These are phyloP conservation scores for Cottus gobio DNA, from an alignment of 2,113 vertebrate species.

Conservation along the genomic window DNA sequence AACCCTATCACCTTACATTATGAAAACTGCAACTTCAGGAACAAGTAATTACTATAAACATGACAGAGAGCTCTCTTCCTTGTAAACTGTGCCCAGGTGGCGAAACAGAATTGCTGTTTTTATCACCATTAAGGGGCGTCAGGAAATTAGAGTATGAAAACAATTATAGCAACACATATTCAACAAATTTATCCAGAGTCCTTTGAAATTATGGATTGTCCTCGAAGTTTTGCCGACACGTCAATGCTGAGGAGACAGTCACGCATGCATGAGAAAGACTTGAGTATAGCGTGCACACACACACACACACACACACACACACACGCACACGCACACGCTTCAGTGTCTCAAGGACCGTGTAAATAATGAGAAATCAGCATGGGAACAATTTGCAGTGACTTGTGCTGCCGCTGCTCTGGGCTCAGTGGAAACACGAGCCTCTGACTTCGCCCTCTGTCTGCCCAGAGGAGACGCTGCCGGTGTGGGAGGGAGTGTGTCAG, in stretches of 20 bases:
- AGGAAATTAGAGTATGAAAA: constrained; percentile 23
- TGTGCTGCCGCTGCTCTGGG: constrained; percentile 28
- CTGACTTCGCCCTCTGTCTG: constrained; percentile 35
- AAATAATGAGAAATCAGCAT: constrained; percentile 51
- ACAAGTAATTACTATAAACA: constrained; percentile 20
- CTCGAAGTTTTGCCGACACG: constrained; percentile 2
- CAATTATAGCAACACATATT: constrained; percentile 3
- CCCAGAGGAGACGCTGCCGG: constrained; percentile 17
- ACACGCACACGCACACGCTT: neutral
- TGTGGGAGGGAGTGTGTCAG: constrained; percentile 7
- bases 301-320: constrained; percentile 1
- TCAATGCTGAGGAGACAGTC: neutral
- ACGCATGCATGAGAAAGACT: neutral
- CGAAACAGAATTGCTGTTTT: constrained; percentile 23
- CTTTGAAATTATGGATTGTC: neutral
- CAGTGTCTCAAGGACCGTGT: constrained; percentile 1
- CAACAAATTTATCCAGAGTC: constrained; percentile 10
- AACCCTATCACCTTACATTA: neutral
- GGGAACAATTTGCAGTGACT: constrained; percentile 57
- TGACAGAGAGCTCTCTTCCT: neutral
- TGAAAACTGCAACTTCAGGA: constrained; percentile 1
- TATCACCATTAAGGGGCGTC: neutral
- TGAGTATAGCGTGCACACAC: neutral
- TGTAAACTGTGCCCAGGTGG: neutral
- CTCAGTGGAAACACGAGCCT: constrained; percentile 55